A percentile compares a stretch with the other conserved stretches of the same genome.
phyloP scores from a whole-genome alignment of 2,888 invertebrate genomes.

The Stenodera caucasica region DNA sequence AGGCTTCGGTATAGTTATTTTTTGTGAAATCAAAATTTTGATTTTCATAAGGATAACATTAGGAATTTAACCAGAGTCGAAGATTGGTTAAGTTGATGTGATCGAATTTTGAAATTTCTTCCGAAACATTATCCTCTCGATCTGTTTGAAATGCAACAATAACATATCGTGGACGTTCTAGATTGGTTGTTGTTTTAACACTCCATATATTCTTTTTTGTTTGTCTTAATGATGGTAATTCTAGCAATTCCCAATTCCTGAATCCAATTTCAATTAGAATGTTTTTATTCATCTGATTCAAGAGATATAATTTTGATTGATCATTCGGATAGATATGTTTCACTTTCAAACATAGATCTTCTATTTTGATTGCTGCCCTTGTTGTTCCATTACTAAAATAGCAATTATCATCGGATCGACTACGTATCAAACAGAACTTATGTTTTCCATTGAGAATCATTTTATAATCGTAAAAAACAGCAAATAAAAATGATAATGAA shows the following conservation, averaged over 20 bases:
- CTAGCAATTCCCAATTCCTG: background rate
- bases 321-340: conserved; percentile 26
- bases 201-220: background rate
- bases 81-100: background rate
- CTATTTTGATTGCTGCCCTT: background rate
- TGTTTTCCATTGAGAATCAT: conserved; percentile 20
- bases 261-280: background rate
- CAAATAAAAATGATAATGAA: conserved; percentile 24
- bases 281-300: conserved; percentile 17
- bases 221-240: background rate
- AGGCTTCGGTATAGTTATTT: too few relatives aligned
- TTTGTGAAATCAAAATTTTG: too few relatives aligned
- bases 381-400: background rate
- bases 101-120: background rate
- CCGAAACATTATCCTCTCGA: background rate
- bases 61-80: too few relatives aligned
- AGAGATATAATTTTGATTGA: conserved; percentile 18
- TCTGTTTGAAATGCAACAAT: background rate
- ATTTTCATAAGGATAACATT: too few relatives aligned
- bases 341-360: conserved; percentile 21
- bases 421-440: conserved; percentile 22
- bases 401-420: conserved; percentile 25
- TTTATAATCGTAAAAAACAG: conserved; percentile 27
- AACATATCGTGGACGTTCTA: background rate
- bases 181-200: background rate